Evolutionary conservation across 2,113 vertebrate genomes (phyloP).

Genomic region (Saccopteryx leptura): DNA sequence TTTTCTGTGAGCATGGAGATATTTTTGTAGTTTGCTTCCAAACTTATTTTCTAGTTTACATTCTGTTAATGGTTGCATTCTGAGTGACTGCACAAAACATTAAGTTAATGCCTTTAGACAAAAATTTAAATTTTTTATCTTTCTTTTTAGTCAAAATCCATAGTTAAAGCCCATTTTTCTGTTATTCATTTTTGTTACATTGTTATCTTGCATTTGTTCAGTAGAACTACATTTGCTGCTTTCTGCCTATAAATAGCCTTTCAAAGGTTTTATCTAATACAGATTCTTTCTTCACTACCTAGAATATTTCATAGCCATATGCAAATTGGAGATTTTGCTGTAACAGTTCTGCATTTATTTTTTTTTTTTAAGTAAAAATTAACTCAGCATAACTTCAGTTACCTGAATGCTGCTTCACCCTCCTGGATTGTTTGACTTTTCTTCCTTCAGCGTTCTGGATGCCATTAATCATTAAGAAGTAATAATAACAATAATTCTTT

Average conservation of each 20-base stretch:
- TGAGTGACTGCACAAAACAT: conserved; percentile 25
- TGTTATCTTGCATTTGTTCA: neutral
- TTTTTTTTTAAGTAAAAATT: neutral
- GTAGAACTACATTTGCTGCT: neutral
- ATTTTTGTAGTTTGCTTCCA: conserved; percentile 22
- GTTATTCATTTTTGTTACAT: conserved; percentile 42
- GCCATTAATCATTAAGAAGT: neutral
- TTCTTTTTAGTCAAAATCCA: conserved; percentile 38
- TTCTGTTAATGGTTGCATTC: conserved; percentile 41
- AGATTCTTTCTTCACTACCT: neutral
- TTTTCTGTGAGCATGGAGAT: neutral
- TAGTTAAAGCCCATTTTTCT: conserved; percentile 14
- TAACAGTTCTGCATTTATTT: conserved; percentile 29
- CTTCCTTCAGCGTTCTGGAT: neutral
- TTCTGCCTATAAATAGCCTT: neutral
- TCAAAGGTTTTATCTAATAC: neutral
- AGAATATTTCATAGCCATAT: neutral
- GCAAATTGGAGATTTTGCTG: neutral
- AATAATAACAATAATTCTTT: neutral
- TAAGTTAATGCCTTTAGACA: neutral
- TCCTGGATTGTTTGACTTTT: neutral
- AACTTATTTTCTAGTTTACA: neutral
- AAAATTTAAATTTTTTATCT: conserved; percentile 24
- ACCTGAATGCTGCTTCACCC: neutral
- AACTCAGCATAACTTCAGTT: neutral